A percentile compares a stretch with the other conserved stretches of the same genome.
Evolutionary conservation across 2,888 invertebrate genomes (phyloP).

Genomic region (Pogonocherus hispidulus): DNA sequence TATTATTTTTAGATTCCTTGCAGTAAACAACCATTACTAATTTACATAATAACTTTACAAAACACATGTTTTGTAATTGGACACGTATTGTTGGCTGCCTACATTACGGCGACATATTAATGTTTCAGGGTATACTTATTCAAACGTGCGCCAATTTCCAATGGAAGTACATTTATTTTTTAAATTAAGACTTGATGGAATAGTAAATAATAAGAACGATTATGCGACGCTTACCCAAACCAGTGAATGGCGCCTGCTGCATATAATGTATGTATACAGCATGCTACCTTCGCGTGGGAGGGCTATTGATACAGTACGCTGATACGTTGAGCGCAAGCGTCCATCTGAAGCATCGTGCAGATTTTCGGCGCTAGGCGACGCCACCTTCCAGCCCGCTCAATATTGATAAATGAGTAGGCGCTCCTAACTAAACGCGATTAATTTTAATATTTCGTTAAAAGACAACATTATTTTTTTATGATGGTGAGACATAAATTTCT

Average conservation of each 20-base stretch:
- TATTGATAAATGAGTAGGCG: slow-evolving; percentile 12
- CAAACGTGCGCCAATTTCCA: too few species aligned
- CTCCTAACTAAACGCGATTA: neutral
- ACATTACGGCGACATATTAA: too few species aligned
- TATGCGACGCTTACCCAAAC: too few species aligned
- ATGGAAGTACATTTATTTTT: too few species aligned
- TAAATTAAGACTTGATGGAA: too few species aligned
- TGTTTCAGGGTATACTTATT: too few species aligned
- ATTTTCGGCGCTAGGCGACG: slow-evolving; percentile 58
- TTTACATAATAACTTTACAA: slow-evolving; percentile 13
- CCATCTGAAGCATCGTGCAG: slow-evolving; percentile 41
- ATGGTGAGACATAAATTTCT: slow-evolving; percentile 22
- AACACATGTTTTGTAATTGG: neutral
- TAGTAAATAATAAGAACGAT: too few species aligned
- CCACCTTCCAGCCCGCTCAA: slow-evolving; percentile 46
- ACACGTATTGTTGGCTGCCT: slow-evolving; percentile 11
- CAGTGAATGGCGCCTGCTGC: slow-evolving; percentile 16
- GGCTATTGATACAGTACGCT: slow-evolving; percentile 33
- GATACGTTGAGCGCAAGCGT: slow-evolving; percentile 39
- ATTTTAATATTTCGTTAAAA: neutral
- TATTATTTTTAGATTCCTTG: slow-evolving; percentile 8
- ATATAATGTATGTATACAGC: neutral
- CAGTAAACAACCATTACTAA: slow-evolving; percentile 18
- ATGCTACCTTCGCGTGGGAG: slow-evolving; percentile 30
- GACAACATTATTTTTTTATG: neutral